These are phyloP conservation scores for Pseudopleuronectes americanus DNA, from an alignment of 2,797 vertebrate genomes.

Conservation along the genomic window DNA sequence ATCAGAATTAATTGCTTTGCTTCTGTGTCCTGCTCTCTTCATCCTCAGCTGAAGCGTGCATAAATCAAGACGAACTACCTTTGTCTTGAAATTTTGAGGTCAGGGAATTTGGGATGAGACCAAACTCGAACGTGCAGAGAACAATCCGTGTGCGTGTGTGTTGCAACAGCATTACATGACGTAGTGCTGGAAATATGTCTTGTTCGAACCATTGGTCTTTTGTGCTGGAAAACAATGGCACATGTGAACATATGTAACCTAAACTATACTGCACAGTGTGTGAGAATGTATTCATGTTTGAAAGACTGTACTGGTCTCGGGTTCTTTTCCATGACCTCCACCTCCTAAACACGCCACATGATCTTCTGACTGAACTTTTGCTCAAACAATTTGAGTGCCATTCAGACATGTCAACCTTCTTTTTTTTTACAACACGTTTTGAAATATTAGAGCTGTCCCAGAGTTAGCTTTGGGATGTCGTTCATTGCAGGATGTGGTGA, in stretches of 20 bases:
- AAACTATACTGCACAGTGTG: background rate
- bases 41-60: constrained; percentile 68
- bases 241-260: background rate
- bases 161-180: constrained; percentile 18
- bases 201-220: constrained; percentile 11
- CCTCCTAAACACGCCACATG: constrained; percentile 22
- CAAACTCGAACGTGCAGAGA: constrained; percentile 51
- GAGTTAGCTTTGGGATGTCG: constrained; percentile 66
- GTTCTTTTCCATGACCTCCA: too few relatives aligned
- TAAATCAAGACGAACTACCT: constrained; percentile 79
- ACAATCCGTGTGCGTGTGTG: constrained; percentile 7
- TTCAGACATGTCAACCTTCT: constrained; percentile 35
- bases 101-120: constrained; percentile 72
- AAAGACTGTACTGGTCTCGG: too few relatives aligned
- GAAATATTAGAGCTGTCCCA: constrained; percentile 63
- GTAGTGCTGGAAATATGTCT: constrained; percentile 12
- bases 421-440: constrained; percentile 38
- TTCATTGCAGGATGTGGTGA: constrained; percentile 76
- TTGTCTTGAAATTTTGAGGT: constrained; percentile 79
- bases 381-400: constrained; percentile 49
- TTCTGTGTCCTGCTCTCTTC: constrained; percentile 74
- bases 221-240: constrained; percentile 1
- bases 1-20: constrained; percentile 80
- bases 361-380: constrained; percentile 44
- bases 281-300: too few relatives aligned